phyloP scores from a whole-genome alignment of 2,888 invertebrate species.

The Yponomeuta malinellus region DNA sequence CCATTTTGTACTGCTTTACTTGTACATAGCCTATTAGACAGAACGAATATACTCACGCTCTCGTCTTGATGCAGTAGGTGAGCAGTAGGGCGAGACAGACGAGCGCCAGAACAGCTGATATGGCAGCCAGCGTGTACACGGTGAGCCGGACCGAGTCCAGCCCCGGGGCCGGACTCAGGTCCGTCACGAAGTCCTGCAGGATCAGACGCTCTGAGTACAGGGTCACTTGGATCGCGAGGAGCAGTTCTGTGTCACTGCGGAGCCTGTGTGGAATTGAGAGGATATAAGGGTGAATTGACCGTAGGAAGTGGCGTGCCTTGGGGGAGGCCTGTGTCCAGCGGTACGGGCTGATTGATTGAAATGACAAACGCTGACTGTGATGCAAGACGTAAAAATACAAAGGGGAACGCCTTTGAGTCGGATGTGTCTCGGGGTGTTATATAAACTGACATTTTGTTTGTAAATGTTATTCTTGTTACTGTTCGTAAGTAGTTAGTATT shows the following conservation, averaged over 20 bases:
- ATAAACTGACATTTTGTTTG: too few relatives aligned
- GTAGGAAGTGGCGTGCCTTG: too few relatives aligned
- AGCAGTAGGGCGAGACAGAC: constrained; percentile 62
- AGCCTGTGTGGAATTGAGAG: constrained; percentile 35
- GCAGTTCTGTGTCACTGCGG: constrained; percentile 60
- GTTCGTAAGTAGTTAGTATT: too few relatives aligned
- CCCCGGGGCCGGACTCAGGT: constrained; percentile 33
- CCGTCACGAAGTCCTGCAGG: constrained; percentile 65
- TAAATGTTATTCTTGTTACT: too few relatives aligned
- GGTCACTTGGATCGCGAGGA: constrained; percentile 51
- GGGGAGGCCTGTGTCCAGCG: too few relatives aligned
- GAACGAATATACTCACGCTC: constrained; percentile 58
- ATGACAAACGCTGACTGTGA: too few relatives aligned
- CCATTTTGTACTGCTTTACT: too few relatives aligned
- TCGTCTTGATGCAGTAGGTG: constrained; percentile 73
- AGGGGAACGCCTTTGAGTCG: too few relatives aligned
- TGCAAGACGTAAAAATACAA: too few relatives aligned
- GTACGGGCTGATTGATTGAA: too few relatives aligned
- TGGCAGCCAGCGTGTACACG: constrained; percentile 71
- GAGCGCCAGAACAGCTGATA: constrained; percentile 69
- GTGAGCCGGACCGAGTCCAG: constrained; percentile 47
- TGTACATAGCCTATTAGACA: too few relatives aligned
- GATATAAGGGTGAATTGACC: background rate
- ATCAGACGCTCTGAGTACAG: constrained; percentile 47
- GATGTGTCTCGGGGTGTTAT: too few relatives aligned